Conservation (phyloP, 2,888 invertebrate species). For the Amblyteles armatorius region DNA sequence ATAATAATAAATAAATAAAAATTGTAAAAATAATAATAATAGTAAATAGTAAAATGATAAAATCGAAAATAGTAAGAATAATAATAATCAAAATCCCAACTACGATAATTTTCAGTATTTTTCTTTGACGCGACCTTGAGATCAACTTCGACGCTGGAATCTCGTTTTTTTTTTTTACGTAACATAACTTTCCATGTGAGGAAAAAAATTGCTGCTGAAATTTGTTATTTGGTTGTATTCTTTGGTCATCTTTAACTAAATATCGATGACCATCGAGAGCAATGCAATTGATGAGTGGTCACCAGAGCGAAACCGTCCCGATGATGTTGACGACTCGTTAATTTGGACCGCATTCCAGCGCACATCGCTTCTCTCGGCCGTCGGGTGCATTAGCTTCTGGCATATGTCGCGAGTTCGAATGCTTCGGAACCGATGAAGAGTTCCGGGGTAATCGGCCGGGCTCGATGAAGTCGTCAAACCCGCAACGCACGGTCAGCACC, state of each 20-base stretch:
- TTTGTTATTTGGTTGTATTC: background rate
- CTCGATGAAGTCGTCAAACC: slow-evolving; percentile 3
- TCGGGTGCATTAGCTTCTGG: slow-evolving; percentile 52
- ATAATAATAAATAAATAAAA: background rate
- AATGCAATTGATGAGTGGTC: background rate
- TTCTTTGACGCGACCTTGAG: too few relatives aligned
- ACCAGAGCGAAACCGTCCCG: background rate
- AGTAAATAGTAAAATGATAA: background rate
- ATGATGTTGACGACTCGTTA: slow-evolving; percentile 32
- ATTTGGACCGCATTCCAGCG: slow-evolving; percentile 57
- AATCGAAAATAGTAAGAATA: background rate
- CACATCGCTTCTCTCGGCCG: slow-evolving; percentile 30
- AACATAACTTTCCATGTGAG: too few relatives aligned
- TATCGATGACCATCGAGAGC: background rate
- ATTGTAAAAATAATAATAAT: background rate
- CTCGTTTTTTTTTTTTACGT: too few relatives aligned
- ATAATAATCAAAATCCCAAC: too few relatives aligned
- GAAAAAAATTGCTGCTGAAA: background rate
- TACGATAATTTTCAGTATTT: too few relatives aligned
- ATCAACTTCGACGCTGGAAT: too few relatives aligned
- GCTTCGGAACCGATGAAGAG: slow-evolving; percentile 47
- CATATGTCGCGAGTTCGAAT: slow-evolving; percentile 19
- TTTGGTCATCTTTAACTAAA: background rate
- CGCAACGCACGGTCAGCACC: slow-evolving; percentile 40
- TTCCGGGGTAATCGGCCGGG: slow-evolving; percentile 67